These are phyloP conservation scores for Drosophila grimshawi DNA, from an alignment of 1,140 invertebrate species.

Conservation along the genomic window DNA sequence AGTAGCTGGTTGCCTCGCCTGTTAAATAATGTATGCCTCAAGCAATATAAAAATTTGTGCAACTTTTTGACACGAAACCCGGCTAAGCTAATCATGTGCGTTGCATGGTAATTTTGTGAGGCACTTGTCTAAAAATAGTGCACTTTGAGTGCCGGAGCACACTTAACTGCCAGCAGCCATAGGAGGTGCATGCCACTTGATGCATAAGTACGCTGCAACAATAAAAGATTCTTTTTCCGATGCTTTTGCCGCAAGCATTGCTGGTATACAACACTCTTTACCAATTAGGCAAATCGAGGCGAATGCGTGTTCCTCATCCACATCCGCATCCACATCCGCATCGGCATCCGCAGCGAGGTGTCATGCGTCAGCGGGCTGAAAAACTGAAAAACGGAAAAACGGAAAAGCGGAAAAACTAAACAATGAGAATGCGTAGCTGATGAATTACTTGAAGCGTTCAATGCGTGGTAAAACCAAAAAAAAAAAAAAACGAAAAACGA, in stretches of 20 bases:
- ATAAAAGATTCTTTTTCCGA: too few species aligned
- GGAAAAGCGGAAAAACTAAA: slow-evolving; percentile 26
- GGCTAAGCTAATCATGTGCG: too few species aligned
- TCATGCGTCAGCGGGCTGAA: slow-evolving; percentile 66
- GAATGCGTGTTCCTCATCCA: slow-evolving; percentile 63
- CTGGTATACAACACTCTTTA: slow-evolving; percentile 18
- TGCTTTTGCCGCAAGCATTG: not conserved
- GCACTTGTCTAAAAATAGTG: too few species aligned
- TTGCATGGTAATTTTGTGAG: too few species aligned
- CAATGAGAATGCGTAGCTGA: slow-evolving; percentile 77
- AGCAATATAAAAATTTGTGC: too few species aligned
- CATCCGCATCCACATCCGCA: slow-evolving; percentile 15
- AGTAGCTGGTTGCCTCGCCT: too few species aligned
- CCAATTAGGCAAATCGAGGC: slow-evolving; percentile 70
- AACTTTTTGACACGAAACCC: too few species aligned
- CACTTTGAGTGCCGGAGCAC: too few species aligned
- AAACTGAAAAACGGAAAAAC: slow-evolving; percentile 2
- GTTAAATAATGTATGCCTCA: too few species aligned
- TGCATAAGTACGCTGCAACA: too few species aligned
- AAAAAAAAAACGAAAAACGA: not conserved
- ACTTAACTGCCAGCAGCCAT: not conserved
- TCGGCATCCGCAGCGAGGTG: slow-evolving; percentile 39
- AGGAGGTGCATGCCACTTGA: not conserved
- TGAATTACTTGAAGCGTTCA: slow-evolving; percentile 65
- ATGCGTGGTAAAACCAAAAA: slow-evolving; percentile 15